A percentile compares a stretch with the other conserved stretches of the same genome.
phyloP scores from a whole-genome alignment of 2,113 vertebrate genomes.

The Pao palembangensis region DNA sequence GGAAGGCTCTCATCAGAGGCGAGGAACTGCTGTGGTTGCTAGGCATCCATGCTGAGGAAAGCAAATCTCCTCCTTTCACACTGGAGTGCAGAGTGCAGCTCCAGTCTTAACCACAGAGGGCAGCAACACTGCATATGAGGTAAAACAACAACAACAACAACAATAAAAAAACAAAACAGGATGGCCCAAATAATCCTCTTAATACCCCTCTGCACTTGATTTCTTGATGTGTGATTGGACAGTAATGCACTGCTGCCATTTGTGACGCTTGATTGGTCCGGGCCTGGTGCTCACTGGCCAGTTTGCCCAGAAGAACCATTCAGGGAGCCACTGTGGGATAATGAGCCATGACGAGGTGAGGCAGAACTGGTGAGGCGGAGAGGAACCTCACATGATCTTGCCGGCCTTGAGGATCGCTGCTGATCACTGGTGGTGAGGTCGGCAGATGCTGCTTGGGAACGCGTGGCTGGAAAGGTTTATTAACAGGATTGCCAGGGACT shows the following conservation, averaged over 20 bases:
- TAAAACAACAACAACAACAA: neutral
- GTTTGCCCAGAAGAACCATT: slow-evolving; percentile 46
- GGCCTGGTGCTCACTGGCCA: slow-evolving; percentile 20
- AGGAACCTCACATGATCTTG: slow-evolving; percentile 70
- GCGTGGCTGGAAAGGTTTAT: slow-evolving; percentile 25
- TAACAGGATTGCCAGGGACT: slow-evolving; percentile 71
- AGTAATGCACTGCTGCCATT: slow-evolving; percentile 49
- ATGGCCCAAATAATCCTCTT: slow-evolving; percentile 74
- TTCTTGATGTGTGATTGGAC: slow-evolving; percentile 70
- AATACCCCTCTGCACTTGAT: slow-evolving; percentile 72
- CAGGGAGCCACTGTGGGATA: slow-evolving; percentile 51
- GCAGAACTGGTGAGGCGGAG: slow-evolving; percentile 30
- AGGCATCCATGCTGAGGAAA: slow-evolving; percentile 56
- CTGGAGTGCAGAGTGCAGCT: slow-evolving; percentile 31
- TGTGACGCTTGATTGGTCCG: slow-evolving; percentile 68
- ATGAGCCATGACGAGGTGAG: slow-evolving; percentile 58
- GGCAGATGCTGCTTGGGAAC: slow-evolving; percentile 9
- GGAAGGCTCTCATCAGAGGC: slow-evolving; percentile 28
- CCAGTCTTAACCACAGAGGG: slow-evolving; percentile 55
- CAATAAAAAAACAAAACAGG: slow-evolving; percentile 34
- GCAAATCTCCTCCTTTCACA: slow-evolving; percentile 43
- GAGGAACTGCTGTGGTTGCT: slow-evolving; percentile 60
- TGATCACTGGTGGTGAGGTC: slow-evolving; percentile 18
- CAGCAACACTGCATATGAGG: slow-evolving; percentile 39
- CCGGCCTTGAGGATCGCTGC: slow-evolving; percentile 55